Percentiles rank a stretch among this genome's conserved stretches.
These are phyloP conservation scores for Anser cygnoides DNA, from an alignment of 2,113 vertebrate species.

Conservation along the genomic window DNA sequence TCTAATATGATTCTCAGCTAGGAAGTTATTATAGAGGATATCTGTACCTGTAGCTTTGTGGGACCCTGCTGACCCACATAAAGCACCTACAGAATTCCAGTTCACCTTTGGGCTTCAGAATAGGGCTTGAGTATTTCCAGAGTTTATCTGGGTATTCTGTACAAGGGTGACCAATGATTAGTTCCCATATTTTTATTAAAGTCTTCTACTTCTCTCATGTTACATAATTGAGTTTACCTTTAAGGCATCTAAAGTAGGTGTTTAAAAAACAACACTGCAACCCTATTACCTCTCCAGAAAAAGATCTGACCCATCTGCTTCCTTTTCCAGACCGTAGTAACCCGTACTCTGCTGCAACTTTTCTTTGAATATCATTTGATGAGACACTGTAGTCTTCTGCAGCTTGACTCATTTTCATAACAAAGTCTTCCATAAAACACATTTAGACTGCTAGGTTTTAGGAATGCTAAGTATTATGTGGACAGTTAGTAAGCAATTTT, in stretches of 20 bases:
- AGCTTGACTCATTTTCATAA: neutral
- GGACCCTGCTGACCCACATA: neutral
- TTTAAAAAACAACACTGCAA: neutral
- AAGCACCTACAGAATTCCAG: neutral
- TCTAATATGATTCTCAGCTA: neutral
- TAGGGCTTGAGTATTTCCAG: neutral
- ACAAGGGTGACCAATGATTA: neutral
- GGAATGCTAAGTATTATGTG: neutral
- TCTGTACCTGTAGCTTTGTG: neutral
- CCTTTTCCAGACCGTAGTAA: neutral
- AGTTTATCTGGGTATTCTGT: neutral
- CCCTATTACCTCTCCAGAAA: neutral
- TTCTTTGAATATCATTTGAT: neutral
- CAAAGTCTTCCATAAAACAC: neutral
- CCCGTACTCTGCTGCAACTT: neutral
- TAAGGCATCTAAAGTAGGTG: neutral
- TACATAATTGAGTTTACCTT: neutral
- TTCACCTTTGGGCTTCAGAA: neutral
- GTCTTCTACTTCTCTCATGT: neutral
- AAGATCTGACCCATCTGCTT: neutral
- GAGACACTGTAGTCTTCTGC: neutral
- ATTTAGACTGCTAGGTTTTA: neutral
- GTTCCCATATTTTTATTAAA: conserved; percentile 6
- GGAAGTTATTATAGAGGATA: neutral
- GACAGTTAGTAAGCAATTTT: neutral